These are phyloP conservation scores for Drosophila repletoides DNA, from an alignment of 1,140 invertebrate genomes.

Conservation along the genomic window DNA sequence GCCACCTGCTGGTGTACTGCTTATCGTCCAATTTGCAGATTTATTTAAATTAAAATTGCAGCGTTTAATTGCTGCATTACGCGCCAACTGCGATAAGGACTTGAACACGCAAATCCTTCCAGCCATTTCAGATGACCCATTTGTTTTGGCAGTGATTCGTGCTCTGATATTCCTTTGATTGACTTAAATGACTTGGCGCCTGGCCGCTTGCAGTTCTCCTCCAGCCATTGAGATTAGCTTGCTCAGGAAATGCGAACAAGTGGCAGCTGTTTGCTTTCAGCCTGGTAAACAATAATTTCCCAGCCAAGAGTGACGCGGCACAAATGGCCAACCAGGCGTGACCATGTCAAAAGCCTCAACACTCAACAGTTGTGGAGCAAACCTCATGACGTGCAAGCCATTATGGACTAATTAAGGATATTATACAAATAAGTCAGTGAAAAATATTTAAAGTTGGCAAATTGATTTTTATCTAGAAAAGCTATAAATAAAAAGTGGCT, in stretches of 20 bases:
- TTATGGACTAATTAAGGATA: too few relatives aligned
- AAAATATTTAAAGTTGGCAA: too few relatives aligned
- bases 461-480: too few relatives aligned
- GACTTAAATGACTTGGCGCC: not conserved
- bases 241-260: slow-evolving; percentile 18
- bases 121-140: slow-evolving; percentile 45
- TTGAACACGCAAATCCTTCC: slow-evolving; percentile 47
- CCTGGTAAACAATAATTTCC: slow-evolving; percentile 56
- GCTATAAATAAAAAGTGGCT: too few relatives aligned
- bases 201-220: slow-evolving; percentile 4
- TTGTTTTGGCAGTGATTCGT: slow-evolving; percentile 26
- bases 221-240: not conserved
- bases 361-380: not conserved
- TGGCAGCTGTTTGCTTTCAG: slow-evolving; percentile 18
- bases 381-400: not conserved
- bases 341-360: not conserved
- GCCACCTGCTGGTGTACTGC: not conserved
- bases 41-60: slow-evolving; percentile 53
- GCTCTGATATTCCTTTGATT: not conserved
- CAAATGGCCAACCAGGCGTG: slow-evolving; percentile 12
- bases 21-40: slow-evolving; percentile 18
- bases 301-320: slow-evolving; percentile 54
- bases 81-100: slow-evolving; percentile 51
- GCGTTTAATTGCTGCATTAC: slow-evolving; percentile 67
- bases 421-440: too few relatives aligned